Evolutionary conservation across 2,113 vertebrate genomes (phyloP).

Genomic region (Brachyhypopomus occidentalis): DNA sequence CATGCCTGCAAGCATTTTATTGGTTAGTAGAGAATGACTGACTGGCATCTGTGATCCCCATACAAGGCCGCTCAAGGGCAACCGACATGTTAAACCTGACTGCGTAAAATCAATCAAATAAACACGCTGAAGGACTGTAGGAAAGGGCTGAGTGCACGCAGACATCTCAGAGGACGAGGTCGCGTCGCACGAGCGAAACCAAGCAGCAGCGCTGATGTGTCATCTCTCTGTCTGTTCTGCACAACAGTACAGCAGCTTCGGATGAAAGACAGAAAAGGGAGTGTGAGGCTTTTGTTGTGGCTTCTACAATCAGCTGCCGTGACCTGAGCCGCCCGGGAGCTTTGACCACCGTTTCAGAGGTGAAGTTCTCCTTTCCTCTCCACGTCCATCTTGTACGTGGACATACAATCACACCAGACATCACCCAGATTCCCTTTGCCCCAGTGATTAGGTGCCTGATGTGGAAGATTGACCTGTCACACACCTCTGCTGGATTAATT

Average conservation of each 20-base stretch:
- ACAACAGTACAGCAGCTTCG: neutral
- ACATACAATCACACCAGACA: slow-evolving; percentile 10
- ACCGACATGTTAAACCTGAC: neutral
- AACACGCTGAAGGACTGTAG: slow-evolving; percentile 6
- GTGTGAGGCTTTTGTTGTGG: neutral
- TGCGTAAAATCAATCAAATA: neutral
- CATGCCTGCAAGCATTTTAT: neutral
- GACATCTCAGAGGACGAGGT: slow-evolving; percentile 18
- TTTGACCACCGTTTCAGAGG: neutral
- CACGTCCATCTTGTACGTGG: neutral
- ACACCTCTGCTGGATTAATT: neutral
- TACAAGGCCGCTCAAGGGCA: neutral
- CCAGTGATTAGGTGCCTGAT: too few species aligned
- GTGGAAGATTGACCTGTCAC: slow-evolving; percentile 11
- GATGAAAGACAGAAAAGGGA: neutral
- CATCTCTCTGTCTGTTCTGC: neutral
- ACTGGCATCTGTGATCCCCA: neutral
- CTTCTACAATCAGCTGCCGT: neutral
- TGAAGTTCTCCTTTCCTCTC: neutral
- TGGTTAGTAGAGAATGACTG: neutral
- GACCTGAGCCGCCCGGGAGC: neutral
- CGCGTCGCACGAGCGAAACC: neutral
- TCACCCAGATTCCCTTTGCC: too few species aligned
- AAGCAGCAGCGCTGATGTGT: neutral
- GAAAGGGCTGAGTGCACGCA: slow-evolving; percentile 21